These are phyloP conservation scores for Phania funesta DNA, from an alignment of 2,888 invertebrate species.

Conservation along the genomic window DNA sequence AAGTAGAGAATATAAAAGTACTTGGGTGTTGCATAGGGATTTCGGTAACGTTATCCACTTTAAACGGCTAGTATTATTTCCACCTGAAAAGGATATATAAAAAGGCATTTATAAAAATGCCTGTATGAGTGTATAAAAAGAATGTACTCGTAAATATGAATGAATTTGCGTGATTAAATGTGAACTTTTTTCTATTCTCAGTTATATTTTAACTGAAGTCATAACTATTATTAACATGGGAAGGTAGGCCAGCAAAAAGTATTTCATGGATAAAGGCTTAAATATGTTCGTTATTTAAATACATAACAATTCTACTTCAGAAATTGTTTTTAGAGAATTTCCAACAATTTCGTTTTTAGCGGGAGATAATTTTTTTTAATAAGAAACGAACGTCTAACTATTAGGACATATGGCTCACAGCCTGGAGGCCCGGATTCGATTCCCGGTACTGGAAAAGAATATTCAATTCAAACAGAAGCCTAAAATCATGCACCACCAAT, in stretches of 20 bases:
- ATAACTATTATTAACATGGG: constrained; percentile 55
- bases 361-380: background rate
- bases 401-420: constrained; percentile 78
- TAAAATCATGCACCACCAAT: background rate
- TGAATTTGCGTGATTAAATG: constrained; percentile 66
- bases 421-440: constrained; percentile 88
- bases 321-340: too few species aligned
- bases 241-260: background rate
- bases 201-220: constrained; percentile 55
- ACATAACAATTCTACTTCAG: too few species aligned
- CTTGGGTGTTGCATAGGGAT: constrained; percentile 57
- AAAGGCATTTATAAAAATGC: constrained; percentile 18
- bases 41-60: constrained; percentile 66
- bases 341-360: too few species aligned
- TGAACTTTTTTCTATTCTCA: constrained; percentile 41
- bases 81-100: constrained; percentile 38
- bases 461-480: too few species aligned
- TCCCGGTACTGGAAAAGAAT: constrained; percentile 93
- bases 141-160: constrained; percentile 30
- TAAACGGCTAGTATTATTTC: constrained; percentile 49
- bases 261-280: background rate
- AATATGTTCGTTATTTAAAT: background rate
- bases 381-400: constrained; percentile 79
- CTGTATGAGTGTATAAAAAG: background rate
- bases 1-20: constrained; percentile 36